Conservation (phyloP, 2,888 invertebrate species). For the Arenicola marina region DNA sequence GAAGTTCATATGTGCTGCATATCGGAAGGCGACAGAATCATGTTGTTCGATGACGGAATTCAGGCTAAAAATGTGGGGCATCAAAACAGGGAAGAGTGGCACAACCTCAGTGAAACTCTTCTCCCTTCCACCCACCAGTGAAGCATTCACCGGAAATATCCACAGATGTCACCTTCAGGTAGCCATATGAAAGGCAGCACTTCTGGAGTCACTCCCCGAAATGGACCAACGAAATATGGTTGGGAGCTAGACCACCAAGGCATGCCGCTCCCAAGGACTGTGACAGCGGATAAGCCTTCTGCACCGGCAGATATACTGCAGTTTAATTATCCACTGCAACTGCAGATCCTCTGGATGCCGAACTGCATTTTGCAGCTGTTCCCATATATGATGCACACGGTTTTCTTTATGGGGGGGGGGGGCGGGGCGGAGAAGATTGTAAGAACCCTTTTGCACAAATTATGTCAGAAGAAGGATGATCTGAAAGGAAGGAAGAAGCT, state of each 20-base stretch:
- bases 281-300: no score
- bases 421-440: no score
- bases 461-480: no score
- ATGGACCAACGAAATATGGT: conserved; percentile 7
- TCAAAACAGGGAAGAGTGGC: conserved; percentile 6
- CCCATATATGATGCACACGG: conserved; percentile 9
- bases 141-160: conserved; percentile 12
- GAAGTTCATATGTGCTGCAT: conserved; percentile 10
- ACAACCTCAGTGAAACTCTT: conserved; percentile 14
- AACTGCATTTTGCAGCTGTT: conserved; percentile 6
- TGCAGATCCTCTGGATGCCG: conserved; percentile 8
- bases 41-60: conserved; percentile 13
- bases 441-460: no score
- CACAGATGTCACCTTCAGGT: conserved; percentile 9
- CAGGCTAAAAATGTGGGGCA: not conserved
- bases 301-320: no score
- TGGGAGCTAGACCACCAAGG: conserved; percentile 9
- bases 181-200: conserved; percentile 7
- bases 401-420: conserved; percentile 7
- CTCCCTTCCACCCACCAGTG: conserved; percentile 12
- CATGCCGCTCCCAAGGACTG: no score
- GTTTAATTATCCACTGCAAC: no score
- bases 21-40: conserved; percentile 11
- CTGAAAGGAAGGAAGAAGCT: no score
- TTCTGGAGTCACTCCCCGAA: not conserved